Evolutionary conservation across 2,113 vertebrate genomes (phyloP).

Genomic region (Pterocles orientalis): DNA sequence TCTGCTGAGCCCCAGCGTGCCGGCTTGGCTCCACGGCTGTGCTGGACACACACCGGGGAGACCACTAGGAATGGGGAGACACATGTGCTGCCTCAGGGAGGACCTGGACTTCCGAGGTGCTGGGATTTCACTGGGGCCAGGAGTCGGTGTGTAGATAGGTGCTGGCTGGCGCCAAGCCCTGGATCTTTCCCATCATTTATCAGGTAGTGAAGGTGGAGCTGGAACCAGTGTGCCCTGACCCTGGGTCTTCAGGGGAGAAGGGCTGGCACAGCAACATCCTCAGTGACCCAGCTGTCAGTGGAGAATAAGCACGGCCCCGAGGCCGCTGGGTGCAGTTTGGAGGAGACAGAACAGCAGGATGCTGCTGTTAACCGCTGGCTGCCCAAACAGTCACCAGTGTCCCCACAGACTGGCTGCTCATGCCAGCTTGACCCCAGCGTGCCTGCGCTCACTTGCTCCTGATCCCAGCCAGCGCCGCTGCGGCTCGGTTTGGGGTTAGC

Average conservation of each 20-base stretch:
- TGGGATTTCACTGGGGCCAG: neutral
- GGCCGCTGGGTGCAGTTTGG: neutral
- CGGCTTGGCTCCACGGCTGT: accelerated
- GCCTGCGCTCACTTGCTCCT: neutral
- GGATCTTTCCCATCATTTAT: neutral
- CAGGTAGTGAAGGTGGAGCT: neutral
- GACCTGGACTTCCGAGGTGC: neutral
- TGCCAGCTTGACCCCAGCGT: neutral
- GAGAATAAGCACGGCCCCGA: neutral
- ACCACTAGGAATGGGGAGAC: neutral
- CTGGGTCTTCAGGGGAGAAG: neutral
- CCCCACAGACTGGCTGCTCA: neutral
- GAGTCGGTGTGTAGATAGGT: accelerated
- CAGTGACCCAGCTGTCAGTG: neutral
- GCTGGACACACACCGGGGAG: accelerated
- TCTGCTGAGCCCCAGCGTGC: neutral
- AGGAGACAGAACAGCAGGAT: neutral
- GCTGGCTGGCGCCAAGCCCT: neutral
- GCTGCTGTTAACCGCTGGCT: neutral
- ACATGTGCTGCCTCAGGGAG: accelerated
- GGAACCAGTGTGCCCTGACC: neutral
- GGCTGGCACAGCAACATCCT: neutral
- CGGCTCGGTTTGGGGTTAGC: neutral
- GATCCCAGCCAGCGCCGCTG: neutral
- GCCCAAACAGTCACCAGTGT: neutral